Base-by-base conservation (phyloP, 2,797 vertebrate genomes). In the Clarias pachynema region DNA sequence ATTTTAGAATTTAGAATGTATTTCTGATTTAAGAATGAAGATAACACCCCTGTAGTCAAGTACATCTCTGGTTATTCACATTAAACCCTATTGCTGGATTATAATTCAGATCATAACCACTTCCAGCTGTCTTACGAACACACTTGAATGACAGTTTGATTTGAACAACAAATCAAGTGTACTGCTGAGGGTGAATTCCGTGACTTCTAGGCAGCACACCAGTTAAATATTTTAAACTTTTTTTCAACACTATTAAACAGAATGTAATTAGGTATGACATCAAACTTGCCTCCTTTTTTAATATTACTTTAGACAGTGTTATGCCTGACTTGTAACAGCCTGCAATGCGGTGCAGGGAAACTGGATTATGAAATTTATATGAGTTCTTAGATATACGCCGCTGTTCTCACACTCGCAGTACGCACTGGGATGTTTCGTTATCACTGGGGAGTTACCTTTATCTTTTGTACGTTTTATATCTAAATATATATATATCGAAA, bases 331-430 rank as follows among this genome's bases (percentile, higher is more conserved):
- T 68, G 65, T 68, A 37, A 69, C 31, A 34, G 18, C 31, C 66
- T 69, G 68, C 68, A 69, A 69, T 69, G 68, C 20, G 20, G 68
- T 22, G 34, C 66, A 69, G 18, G 20, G 31, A 69, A 70, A 70
- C 68, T 40, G 68, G 68, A 40, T 70, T 70, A 40, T 37, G 22
- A 40, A 69, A n/a, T 69, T 69, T 40, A 22, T 20, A 69, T 31
- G 63, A 29, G 14, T 29, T 68, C 29, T 69, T 20, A 68, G 34
- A 69, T 40, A 69, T 22, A 69, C 8, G 1, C 26, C 9, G 31
- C 26, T 16, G 65, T 66, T 66, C 15, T 37, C 31, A 69, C 66
- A 69, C 63, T 66, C 24, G 12, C 26, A 4, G 62, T 63, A 63
- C 62, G 12, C 62, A 65, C 10, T 2, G 15, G 63, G 4, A 16